Percentiles rank a stretch among this genome's conserved stretches.
phyloP scores from a whole-genome alignment of 2,113 vertebrate species.

The Larimichthys crocea region DNA sequence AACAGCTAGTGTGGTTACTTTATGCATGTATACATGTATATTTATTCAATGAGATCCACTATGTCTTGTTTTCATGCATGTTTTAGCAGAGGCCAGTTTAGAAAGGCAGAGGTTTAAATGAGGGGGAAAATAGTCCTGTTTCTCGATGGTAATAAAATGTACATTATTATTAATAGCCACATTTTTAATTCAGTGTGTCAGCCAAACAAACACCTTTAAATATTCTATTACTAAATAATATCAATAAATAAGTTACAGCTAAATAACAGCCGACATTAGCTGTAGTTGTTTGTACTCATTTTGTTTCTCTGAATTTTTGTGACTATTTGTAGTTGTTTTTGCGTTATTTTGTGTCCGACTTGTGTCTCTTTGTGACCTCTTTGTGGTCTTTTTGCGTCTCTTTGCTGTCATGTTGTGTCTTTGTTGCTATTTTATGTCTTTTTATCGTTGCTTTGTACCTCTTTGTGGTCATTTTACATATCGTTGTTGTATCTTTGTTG shows the following conservation, averaged over 20 bases:
- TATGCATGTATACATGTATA: conserved; percentile 37
- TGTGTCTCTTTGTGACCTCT: not conserved
- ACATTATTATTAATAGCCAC: not conserved
- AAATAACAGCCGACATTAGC: too few relatives aligned
- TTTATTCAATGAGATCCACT: conserved; percentile 38
- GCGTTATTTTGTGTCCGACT: not conserved
- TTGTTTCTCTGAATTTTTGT: not conserved
- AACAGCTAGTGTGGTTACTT: not conserved
- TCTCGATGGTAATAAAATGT: not conserved
- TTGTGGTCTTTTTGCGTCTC: not conserved
- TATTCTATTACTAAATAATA: not conserved
- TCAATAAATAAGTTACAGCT: not conserved
- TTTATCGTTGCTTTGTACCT: not conserved
- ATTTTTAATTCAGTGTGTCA: not conserved
- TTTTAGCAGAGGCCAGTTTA: not conserved
- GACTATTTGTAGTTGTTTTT: not conserved
- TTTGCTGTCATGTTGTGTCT: not conserved
- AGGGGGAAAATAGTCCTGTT: not conserved
- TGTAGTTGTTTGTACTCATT: not conserved
- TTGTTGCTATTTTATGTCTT: not conserved
- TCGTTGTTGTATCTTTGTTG: too few relatives aligned
- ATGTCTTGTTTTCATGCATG: conserved; percentile 23
- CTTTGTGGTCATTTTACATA: too few relatives aligned
- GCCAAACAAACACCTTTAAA: not conserved
- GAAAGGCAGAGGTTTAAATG: not conserved